Evolutionary conservation across 2,888 invertebrate species (phyloP).

Genomic region (Diogma glabrata): DNA sequence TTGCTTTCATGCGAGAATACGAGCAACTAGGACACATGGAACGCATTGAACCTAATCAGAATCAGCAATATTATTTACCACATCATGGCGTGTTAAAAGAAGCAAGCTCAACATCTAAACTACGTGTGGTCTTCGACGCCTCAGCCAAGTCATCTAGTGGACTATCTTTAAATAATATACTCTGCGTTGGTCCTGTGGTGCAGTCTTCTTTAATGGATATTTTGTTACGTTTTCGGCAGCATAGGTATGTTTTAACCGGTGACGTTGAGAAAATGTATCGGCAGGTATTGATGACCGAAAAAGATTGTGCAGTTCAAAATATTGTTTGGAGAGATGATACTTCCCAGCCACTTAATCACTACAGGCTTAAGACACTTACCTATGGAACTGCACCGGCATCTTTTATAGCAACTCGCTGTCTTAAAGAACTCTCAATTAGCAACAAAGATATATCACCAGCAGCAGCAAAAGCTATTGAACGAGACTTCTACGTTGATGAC

Average conservation of each 20-base stretch:
- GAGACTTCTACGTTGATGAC: background rate
- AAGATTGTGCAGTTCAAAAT: background rate
- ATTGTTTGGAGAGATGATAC: too few species aligned
- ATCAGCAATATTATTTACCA: background rate
- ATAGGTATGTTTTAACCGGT: background rate
- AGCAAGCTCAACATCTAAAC: background rate
- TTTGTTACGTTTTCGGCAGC: background rate
- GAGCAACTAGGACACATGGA: too few species aligned
- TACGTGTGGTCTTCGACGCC: background rate
- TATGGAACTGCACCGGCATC: background rate
- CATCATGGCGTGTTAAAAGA: background rate
- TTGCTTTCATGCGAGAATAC: background rate
- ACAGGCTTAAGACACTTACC: background rate
- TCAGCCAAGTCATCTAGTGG: background rate
- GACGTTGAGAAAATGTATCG: too few species aligned
- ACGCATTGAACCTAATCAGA: too few species aligned
- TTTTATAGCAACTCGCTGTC: background rate
- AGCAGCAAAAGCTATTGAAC: background rate
- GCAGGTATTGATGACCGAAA: too few species aligned
- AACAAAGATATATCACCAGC: background rate
- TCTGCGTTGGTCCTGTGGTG: background rate
- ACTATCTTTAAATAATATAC: background rate
- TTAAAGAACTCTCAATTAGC: background rate
- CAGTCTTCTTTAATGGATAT: background rate
- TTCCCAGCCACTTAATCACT: background rate